Evolutionary conservation across 2,888 invertebrate species (phyloP).

Genomic region (Drosophila merina): DNA sequence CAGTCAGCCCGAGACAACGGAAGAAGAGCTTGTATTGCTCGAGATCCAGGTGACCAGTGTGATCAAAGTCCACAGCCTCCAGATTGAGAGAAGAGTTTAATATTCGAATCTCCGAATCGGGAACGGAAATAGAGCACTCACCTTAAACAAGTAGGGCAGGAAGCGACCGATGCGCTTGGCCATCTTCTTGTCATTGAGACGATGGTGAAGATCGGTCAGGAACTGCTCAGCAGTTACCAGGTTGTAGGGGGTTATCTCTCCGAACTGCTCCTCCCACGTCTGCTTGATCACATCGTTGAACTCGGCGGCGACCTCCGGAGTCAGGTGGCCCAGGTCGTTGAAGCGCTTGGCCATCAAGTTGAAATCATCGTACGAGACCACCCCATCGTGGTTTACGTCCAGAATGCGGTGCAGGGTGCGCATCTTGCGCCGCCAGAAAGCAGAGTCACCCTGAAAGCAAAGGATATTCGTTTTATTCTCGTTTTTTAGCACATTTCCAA

Average conservation of each 20-base stretch:
- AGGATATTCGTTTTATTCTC: no score
- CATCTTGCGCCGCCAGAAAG: constrained; percentile 94
- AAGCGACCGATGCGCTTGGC: constrained; percentile 91
- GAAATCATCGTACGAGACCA: constrained; percentile 93
- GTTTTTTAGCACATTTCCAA: no score
- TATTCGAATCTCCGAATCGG: not conserved
- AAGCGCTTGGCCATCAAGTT: constrained; percentile 90
- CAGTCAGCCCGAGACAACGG: constrained; percentile 89
- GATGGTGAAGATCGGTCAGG: constrained; percentile 92
- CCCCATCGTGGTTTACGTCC: constrained; percentile 93
- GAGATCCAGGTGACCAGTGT: constrained; percentile 90
- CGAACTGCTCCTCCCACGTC: constrained; percentile 94
- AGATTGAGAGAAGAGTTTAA: not conserved
- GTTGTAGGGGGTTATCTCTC: constrained; percentile 92
- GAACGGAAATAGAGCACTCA: constrained; percentile 74
- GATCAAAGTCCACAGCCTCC: constrained; percentile 93
- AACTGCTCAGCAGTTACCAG: constrained; percentile 92
- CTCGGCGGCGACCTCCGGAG: constrained; percentile 87
- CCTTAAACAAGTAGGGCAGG: constrained; percentile 92
- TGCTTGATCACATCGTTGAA: constrained; percentile 90
- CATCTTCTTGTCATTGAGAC: constrained; percentile 90
- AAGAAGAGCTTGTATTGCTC: constrained; percentile 93
- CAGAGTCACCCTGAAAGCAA: constrained; percentile 82
- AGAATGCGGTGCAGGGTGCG: constrained; percentile 92
- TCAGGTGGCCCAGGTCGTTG: constrained; percentile 89